phyloP scores from a whole-genome alignment of 2,888 invertebrate species.

The Scaptomyza polygonia region DNA sequence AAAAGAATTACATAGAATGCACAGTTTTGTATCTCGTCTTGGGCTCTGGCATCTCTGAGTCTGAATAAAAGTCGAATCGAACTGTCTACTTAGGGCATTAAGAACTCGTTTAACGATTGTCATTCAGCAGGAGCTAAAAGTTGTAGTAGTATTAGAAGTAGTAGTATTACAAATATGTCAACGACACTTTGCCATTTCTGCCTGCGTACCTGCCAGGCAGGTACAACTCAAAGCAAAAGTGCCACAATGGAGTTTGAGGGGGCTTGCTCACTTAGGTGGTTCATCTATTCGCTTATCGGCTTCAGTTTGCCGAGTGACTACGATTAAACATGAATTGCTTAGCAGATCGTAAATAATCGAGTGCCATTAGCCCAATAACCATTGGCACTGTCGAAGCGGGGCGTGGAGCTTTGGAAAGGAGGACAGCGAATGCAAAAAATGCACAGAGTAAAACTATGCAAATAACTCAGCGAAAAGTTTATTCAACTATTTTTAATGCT shows the following conservation, averaged over 20 bases:
- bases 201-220: constrained; percentile 15
- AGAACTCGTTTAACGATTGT: constrained; percentile 64
- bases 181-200: not conserved
- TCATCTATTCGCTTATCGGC: constrained; percentile 61
- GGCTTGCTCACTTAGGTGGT: constrained; percentile 33
- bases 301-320: constrained; percentile 61
- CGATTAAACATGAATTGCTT: constrained; percentile 70
- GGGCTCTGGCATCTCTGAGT: constrained; percentile 13
- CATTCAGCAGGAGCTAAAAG: constrained; percentile 21
- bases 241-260: constrained; percentile 2
- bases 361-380: constrained; percentile 61
- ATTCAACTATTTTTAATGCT: constrained; percentile 66
- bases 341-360: constrained; percentile 70
- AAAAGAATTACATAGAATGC: constrained; percentile 65
- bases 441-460: constrained; percentile 60
- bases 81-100: constrained; percentile 56
- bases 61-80: constrained; percentile 46
- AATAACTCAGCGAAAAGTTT: constrained; percentile 64
- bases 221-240: constrained; percentile 24
- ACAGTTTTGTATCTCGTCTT: constrained; percentile 13
- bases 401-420: not conserved
- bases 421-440: constrained; percentile 36
- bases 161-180: constrained; percentile 20
- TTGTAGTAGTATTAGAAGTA: not conserved
- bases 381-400: constrained; percentile 16